These are phyloP conservation scores for Papilio demoleus DNA, from an alignment of 2,888 invertebrate genomes.

Conservation along the genomic window DNA sequence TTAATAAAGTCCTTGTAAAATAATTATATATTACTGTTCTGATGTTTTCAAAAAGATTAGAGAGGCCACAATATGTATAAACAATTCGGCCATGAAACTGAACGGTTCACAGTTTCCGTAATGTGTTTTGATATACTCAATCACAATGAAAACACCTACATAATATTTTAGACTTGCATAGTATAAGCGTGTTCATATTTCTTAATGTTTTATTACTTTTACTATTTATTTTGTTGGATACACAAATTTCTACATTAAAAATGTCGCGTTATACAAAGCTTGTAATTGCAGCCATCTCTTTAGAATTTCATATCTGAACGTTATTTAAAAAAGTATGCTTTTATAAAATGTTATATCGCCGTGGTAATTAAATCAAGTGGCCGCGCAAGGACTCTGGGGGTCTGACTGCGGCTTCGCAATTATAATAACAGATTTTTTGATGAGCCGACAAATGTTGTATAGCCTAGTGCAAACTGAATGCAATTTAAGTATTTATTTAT, in stretches of 20 bases:
- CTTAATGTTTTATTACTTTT: background rate
- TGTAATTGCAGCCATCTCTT: constrained; percentile 24
- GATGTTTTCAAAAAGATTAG: too few relatives aligned
- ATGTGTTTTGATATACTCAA: background rate
- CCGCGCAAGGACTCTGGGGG: constrained; percentile 32
- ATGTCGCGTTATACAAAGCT: constrained; percentile 14
- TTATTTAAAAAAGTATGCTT: constrained; percentile 19
- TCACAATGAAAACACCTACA: background rate
- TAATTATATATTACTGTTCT: too few relatives aligned
- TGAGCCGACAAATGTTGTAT: constrained; percentile 27
- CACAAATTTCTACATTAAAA: constrained; percentile 28
- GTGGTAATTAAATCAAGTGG: constrained; percentile 40
- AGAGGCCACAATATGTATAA: too few relatives aligned
- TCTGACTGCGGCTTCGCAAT: constrained; percentile 34
- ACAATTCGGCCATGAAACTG: background rate
- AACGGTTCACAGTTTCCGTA: background rate
- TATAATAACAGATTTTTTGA: constrained; percentile 39
- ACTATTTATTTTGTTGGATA: constrained; percentile 12
- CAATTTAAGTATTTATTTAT: too few relatives aligned
- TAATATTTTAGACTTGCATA: background rate
- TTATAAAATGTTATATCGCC: constrained; percentile 35
- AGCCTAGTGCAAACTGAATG: background rate
- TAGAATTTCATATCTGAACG: constrained; percentile 30
- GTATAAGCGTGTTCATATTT: background rate
- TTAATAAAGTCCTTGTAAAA: too few relatives aligned